Conservation (phyloP, 2,113 vertebrate species). For the Nothobranchius kuhntae region DNA sequence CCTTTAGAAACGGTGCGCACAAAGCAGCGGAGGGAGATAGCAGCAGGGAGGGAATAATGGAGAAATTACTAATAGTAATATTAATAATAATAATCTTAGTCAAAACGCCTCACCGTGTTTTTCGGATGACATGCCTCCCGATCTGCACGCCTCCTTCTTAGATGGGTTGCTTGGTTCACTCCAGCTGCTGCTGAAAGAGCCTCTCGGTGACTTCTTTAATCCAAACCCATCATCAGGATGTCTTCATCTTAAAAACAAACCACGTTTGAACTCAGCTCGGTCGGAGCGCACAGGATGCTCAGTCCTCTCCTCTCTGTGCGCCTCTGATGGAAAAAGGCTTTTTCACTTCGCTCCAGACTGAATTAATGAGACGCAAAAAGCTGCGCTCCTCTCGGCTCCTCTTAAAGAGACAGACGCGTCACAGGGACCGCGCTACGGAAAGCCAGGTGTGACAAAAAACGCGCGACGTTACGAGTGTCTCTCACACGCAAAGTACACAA, state of each 20-base stretch:
- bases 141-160: slow-evolving; percentile 39
- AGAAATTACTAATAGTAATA: neutral
- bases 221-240: slow-evolving; percentile 66
- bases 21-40: slow-evolving; percentile 10
- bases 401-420: slow-evolving; percentile 79
- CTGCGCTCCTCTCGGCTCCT: slow-evolving; percentile 67
- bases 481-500: no score
- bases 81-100: neutral
- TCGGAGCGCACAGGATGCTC: neutral
- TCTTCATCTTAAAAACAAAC: slow-evolving; percentile 39
- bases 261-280: neutral
- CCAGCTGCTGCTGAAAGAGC: slow-evolving; percentile 35
- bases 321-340: slow-evolving; percentile 49
- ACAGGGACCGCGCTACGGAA: no score
- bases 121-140: slow-evolving; percentile 76
- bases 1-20: slow-evolving; percentile 6
- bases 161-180: slow-evolving; percentile 20
- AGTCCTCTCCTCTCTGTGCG: slow-evolving; percentile 3
- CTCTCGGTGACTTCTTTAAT: slow-evolving; percentile 37
- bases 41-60: neutral
- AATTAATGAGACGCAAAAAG: slow-evolving; percentile 73
- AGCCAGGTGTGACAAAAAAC: no score
- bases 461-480: no score
- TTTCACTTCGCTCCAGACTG: slow-evolving; percentile 70
- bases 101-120: slow-evolving; percentile 78